Evolutionary conservation across 1,140 invertebrate species (phyloP), one percentile per base, ranked within the genome.

Genomic region (Drosophila oshimai): DNA sequence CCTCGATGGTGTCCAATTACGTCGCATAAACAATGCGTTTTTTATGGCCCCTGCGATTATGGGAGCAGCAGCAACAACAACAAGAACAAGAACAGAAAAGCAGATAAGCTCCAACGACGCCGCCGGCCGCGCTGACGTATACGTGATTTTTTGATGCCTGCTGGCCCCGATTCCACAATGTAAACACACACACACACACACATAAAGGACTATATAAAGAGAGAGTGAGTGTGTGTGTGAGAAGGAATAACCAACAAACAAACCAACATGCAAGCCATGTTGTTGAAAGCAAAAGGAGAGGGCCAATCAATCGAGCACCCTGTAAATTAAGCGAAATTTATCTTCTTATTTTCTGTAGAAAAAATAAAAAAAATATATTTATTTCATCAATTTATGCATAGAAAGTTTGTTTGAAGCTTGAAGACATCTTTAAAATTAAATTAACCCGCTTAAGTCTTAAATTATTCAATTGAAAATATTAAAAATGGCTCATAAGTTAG

Each of bases 1-100:
- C 28, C 22, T 47, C 62, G 49, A 45, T 79, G 80, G 80, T 80
- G 80, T 86, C 81, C 80, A 86, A 86, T 86, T 86, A 86, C 80
- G 80, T 79, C 80, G 81, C 80, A 84, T 84, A 84, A 84, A 86
- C 80, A 84, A 86, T 84, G 80, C 80, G 80, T 84, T 86, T 84
- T 84, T 84, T 84, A 84, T 84, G 81, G 72, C 61, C 55, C 68
- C 75, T 45, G 81, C 80, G 80, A 86, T 84, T 84, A 87, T 80
- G 80, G 57, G 34, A 69, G 45, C 44, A 65, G 26, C 41, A 51
- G 37, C 75, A 72, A 68, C 42, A 79, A 17, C 26, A 36, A 31
- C 36, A 54, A 20, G 42, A 39, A 31, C 10, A 54, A 26, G 15
- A 72, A 37, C 20, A 61, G 36, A 71, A 65, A 61, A 80, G 41